Evolutionary conservation across 2,797 vertebrate genomes (phyloP).

Genomic region (Leptodactylus fallax): DNA sequence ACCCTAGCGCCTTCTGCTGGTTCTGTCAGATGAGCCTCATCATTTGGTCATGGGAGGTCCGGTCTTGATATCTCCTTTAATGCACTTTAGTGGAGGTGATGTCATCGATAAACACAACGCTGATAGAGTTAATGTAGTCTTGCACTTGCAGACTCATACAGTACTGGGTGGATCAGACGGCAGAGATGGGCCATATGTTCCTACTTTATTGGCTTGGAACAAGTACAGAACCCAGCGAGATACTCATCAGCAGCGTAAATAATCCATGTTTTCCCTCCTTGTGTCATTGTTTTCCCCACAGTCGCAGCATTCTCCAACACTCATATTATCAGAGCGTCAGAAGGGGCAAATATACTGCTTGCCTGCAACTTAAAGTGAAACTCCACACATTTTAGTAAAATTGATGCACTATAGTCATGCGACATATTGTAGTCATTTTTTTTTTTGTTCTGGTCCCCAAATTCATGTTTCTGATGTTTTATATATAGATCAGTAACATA

Average conservation of each 20-base stretch:
- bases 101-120: too few relatives aligned
- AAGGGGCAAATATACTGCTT: neutral
- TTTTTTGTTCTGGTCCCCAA: neutral
- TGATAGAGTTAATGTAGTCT: neutral
- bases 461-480: neutral
- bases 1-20: neutral
- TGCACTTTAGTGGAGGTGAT: neutral
- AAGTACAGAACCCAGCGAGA: constrained; percentile 14
- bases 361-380: neutral
- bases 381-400: neutral
- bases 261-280: neutral
- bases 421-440: neutral
- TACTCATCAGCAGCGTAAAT: constrained; percentile 13
- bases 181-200: constrained; percentile 15
- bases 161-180: constrained; percentile 9
- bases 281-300: constrained; percentile 16
- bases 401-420: neutral
- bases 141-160: neutral
- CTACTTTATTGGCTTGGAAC: constrained; percentile 12
- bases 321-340: neutral
- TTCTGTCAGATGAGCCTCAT: neutral
- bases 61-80: neutral
- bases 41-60: neutral
- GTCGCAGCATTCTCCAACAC: neutral
- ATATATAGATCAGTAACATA: neutral